Conservation (phyloP, 2,113 vertebrate genomes). For the Grus americana region DNA sequence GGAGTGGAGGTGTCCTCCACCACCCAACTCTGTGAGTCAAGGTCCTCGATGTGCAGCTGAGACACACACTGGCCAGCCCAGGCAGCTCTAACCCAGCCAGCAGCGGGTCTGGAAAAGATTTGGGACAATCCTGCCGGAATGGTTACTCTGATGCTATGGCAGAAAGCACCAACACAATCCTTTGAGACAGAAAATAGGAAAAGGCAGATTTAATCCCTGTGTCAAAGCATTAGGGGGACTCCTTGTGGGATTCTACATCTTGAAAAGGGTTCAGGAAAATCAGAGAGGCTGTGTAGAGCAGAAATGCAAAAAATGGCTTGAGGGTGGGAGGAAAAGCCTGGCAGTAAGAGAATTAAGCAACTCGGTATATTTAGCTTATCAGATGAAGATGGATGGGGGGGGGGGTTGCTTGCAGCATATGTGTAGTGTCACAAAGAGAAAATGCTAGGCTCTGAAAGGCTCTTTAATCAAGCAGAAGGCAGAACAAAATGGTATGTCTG, state of each 20-base stretch:
- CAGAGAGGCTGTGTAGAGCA: not conserved
- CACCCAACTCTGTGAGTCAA: not conserved
- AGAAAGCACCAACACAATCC: not conserved
- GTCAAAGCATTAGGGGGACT: not conserved
- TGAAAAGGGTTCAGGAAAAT: conserved; percentile 21
- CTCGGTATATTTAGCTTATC: conserved; percentile 47
- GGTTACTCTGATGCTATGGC: not conserved
- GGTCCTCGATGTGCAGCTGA: not conserved
- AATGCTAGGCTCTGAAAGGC: conserved; percentile 38
- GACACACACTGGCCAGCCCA: not conserved
- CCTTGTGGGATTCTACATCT: not conserved
- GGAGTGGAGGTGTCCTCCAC: not conserved
- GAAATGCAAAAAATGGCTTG: conserved; percentile 13
- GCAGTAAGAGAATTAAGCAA: conserved; percentile 32
- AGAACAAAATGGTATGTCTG: conserved; percentile 38
- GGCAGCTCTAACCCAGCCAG: not conserved
- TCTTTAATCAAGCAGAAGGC: conserved; percentile 48
- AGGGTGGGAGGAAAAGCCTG: conserved; percentile 46
- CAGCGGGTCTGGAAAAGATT: not conserved
- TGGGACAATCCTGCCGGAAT: not conserved
- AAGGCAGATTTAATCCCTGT: not conserved
- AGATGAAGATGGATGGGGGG: conserved; percentile 14
- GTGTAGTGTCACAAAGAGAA: conserved; percentile 46
- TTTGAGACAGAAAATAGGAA: not conserved
- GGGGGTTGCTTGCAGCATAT: conserved; percentile 53